Evolutionary conservation across 2,797 vertebrate genomes (phyloP).

Genomic region (Myiothlypis coronata): DNA sequence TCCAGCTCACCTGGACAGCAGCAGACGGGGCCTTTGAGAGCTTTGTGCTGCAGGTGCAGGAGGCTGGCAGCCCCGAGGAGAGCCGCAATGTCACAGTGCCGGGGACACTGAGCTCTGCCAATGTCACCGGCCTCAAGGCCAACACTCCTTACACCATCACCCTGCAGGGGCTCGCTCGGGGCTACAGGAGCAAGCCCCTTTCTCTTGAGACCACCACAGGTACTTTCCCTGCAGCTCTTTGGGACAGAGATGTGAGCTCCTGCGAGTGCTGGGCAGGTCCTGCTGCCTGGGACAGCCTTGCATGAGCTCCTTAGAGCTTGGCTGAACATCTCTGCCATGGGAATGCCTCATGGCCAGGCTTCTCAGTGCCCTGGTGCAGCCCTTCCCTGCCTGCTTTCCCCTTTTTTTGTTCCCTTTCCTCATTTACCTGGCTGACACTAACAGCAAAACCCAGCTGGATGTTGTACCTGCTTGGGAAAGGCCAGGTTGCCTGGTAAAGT

Average conservation of each 20-base stretch:
- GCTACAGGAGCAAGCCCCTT: constrained; percentile 79
- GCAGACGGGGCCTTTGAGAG: constrained; percentile 80
- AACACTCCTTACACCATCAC: constrained; percentile 84
- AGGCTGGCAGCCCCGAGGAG: constrained; percentile 76
- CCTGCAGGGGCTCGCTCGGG: constrained; percentile 82
- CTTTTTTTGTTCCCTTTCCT: not conserved
- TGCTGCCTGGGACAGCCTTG: not conserved
- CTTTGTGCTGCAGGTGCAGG: constrained; percentile 91
- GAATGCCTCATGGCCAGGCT: not conserved
- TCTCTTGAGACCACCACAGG: constrained; percentile 87
- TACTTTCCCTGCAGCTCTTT: constrained; percentile 65
- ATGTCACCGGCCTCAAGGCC: constrained; percentile 81
- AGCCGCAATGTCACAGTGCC: constrained; percentile 81
- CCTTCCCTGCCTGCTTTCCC: not conserved
- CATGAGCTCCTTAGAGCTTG: not conserved
- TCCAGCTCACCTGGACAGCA: constrained; percentile 87
- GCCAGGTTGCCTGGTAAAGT: not conserved
- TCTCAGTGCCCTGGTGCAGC: not conserved
- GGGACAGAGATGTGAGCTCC: not conserved
- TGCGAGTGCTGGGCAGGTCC: not conserved
- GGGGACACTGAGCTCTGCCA: constrained; percentile 74
- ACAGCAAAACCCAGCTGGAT: not conserved
- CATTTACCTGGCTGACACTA: not conserved
- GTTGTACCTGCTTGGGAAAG: not conserved
- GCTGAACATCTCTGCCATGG: not conserved